These are phyloP conservation scores for Smittia aterrima DNA, from an alignment of 2,888 invertebrate genomes.

Conservation along the genomic window DNA sequence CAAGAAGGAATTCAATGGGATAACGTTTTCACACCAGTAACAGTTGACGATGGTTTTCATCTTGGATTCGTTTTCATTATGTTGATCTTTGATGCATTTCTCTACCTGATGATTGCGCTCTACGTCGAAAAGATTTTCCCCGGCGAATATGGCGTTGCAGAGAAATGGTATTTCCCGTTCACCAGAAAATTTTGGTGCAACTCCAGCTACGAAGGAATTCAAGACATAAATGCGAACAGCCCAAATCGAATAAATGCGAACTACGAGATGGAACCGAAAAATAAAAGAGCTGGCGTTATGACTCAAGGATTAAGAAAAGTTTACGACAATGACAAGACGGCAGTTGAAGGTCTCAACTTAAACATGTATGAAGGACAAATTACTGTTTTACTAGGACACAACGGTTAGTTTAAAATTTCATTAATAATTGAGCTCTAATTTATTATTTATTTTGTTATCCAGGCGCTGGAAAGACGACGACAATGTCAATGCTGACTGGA, in stretches of 20 bases:
- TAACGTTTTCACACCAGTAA: slow-evolving; percentile 58
- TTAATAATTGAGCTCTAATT: background rate
- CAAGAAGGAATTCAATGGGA: slow-evolving; percentile 61
- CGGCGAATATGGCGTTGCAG: slow-evolving; percentile 75
- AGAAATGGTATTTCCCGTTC: slow-evolving; percentile 72
- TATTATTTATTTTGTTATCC: background rate
- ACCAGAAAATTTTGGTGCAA: slow-evolving; percentile 56
- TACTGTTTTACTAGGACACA: slow-evolving; percentile 59
- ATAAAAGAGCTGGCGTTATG: slow-evolving; percentile 27
- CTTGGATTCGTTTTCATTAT: slow-evolving; percentile 69
- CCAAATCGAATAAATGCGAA: slow-evolving; percentile 25
- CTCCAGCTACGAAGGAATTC: slow-evolving; percentile 11
- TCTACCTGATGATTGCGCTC: slow-evolving; percentile 70
- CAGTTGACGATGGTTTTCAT: slow-evolving; percentile 63
- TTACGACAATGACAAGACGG: slow-evolving; percentile 51
- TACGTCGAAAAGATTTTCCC: slow-evolving; percentile 80
- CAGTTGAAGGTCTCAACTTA: slow-evolving; percentile 63
- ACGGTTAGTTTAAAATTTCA: background rate
- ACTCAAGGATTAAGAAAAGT: slow-evolving; percentile 35
- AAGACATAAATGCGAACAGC: slow-evolving; percentile 27
- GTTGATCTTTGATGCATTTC: slow-evolving; percentile 62
- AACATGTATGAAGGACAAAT: slow-evolving; percentile 82
- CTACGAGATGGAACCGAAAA: slow-evolving; percentile 41
- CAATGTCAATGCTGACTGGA: slow-evolving; percentile 81
- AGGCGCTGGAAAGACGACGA: slow-evolving; percentile 79